Conservation (phyloP, 2,113 vertebrate genomes). For the Chaenocephalus aceratus region DNA sequence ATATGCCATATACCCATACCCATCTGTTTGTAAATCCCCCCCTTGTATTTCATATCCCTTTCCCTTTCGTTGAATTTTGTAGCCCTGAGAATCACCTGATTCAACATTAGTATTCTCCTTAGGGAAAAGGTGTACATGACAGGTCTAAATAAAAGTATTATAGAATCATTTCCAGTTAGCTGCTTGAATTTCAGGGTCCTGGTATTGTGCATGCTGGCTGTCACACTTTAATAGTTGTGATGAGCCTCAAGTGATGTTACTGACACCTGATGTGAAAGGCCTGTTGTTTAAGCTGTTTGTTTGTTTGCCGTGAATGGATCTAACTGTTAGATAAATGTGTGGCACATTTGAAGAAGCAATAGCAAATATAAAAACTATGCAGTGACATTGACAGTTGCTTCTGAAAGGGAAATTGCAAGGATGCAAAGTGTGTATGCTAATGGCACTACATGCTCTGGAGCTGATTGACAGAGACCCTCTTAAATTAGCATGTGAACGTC, state of each 20-base stretch:
- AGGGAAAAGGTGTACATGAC: not conserved
- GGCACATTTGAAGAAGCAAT: not conserved
- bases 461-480: not conserved
- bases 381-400: not conserved
- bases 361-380: not conserved
- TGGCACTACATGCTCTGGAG: not conserved
- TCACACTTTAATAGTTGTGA: not conserved
- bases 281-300: not conserved
- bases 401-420: constrained; percentile 4
- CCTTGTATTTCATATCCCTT: not conserved
- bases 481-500: not conserved
- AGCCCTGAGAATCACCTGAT: not conserved
- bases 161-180: not conserved
- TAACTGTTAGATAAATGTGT: not conserved
- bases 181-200: not conserved
- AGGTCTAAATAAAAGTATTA: not conserved
- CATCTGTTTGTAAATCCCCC: not conserved
- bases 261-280: not conserved
- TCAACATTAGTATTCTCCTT: not conserved
- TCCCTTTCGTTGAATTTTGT: no score
- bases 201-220: not conserved
- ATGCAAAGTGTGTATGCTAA: not conserved
- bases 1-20: not conserved
- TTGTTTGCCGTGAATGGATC: not conserved
- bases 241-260: not conserved